Evolutionary conservation across 2,113 vertebrate species (phyloP), one percentile per base, ranked within the genome.

Genomic region (Pholis gunnellus): DNA sequence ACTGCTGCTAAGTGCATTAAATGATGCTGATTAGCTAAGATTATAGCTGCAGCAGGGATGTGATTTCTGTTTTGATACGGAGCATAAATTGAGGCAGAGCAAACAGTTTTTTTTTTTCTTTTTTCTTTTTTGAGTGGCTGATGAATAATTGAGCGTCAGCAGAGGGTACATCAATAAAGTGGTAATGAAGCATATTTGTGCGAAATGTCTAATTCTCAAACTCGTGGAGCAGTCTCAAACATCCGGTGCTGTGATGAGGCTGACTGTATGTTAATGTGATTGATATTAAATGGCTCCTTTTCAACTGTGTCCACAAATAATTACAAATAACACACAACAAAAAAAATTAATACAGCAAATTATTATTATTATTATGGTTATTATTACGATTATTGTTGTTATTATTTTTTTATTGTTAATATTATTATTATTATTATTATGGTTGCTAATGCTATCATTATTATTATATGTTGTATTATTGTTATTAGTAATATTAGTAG

Each of bases 71-170:
- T 94, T 94, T 88, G 83, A 89, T 92, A 92, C 80, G 18, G 86
- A 93, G 89, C 90, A 92, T 71, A 87, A 87, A 90, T 87, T 88
- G 84, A 89, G 81, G 64, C 86, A 89, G 87, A 89, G 91, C 89
- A 94, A 91, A 91, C 89, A 81, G 72, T 83, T 92, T 89, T 81
- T 68, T 66, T 87, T 74, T 52, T 66, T 87, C 72, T 52, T n/a
- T n/a, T 54, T 22, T 9, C 14, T 17, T 31, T 74, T 90, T 81
- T 75, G 66, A 89, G 82, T 77, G 83, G 88, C 84, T 85, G 84
- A 94, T 95, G 85, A 95, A 95, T 94, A 91, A 95, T 94, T 95
- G 75, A 95, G 82, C 84, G 90, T 94, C 91, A 93, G 93, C 87
- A 68, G 87, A 93, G 91, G 88, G 88, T 90, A 92, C 89, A 92